Evolutionary conservation across 2,113 vertebrate species (phyloP), one percentile per base, ranked within the genome.

Genomic region (Dasyprocta punctata): DNA sequence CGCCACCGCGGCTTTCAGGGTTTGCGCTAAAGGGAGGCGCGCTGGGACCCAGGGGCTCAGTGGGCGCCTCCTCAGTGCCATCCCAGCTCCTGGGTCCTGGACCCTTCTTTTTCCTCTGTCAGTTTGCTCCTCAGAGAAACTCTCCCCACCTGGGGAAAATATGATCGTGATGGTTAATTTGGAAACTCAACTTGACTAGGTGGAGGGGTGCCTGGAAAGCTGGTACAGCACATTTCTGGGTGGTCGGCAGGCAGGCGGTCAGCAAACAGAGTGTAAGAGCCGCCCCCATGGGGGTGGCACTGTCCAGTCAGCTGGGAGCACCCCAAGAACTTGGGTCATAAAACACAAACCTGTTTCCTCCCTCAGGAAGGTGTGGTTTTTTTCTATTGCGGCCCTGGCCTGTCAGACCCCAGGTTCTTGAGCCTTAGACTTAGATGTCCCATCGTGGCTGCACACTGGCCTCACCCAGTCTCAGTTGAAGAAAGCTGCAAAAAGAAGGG

Each of bases 41-140:
- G 1, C 8, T 33, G 61, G 38, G 36, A 36, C 49, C 47, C n/a
- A 38, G 56, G 17, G 10, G 2, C 28, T 38, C 73, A 26, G 41
- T 36, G 12, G 13, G 20, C 38, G 30, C 26, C 0, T 24, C 33
- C 1, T n/a, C 30, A 6, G 12, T 47, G 7, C 3, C 54, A 7
- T 56, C 33, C 44, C 14, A 49, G 44, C 67, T 87, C 77, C 16
- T 19, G 13, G 14, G 28, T n/a, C n/a, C n/a, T n/a, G n/a, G n/a
- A n/a, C 52, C 38, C 7, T 77, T 47, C 26, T 17, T 49, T 63
- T 49, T 30, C 41, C n/a, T 65, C 30, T 60, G 14, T 7, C 30
- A 8, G 10, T 22, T 63, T 38, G 22, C 30, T 52, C 58, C 81
- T 58, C 33, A 73, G 61, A 86, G 75, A 82, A 7, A 5, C 56